phyloP scores from a whole-genome alignment of 2,113 vertebrate genomes.

The Fregata magnificens region DNA sequence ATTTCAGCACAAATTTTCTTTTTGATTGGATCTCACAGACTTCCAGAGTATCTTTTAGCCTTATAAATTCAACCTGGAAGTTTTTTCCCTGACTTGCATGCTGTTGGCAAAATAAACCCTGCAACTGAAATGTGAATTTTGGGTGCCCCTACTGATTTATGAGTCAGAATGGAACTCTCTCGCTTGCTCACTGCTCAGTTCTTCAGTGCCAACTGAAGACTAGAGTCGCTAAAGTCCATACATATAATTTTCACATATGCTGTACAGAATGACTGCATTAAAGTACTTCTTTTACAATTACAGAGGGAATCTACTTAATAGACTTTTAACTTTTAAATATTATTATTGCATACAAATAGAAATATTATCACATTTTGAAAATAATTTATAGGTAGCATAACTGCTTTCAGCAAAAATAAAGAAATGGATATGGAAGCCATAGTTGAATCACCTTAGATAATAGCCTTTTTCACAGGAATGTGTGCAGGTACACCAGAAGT shows the following conservation, averaged over 20 bases:
- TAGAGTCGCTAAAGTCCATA: neutral
- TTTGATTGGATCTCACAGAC: neutral
- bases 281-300: neutral
- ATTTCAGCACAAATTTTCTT: neutral
- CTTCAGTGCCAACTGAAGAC: neutral
- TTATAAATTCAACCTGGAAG: neutral
- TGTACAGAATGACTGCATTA: neutral
- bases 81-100: neutral
- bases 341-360: neutral
- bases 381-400: neutral
- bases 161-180: neutral
- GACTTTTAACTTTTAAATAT: neutral
- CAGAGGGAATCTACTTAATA: neutral
- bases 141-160: neutral
- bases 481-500: neutral
- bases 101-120: neutral
- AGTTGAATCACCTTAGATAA: neutral
- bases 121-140: neutral
- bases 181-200: neutral
- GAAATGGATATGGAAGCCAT: neutral
- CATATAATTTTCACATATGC: neutral
- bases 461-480: neutral
- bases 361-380: neutral
- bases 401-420: neutral
- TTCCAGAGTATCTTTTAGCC: neutral